Evolutionary conservation across 2,797 vertebrate genomes (phyloP).

Genomic region (Muraenolepis orangiensis): DNA sequence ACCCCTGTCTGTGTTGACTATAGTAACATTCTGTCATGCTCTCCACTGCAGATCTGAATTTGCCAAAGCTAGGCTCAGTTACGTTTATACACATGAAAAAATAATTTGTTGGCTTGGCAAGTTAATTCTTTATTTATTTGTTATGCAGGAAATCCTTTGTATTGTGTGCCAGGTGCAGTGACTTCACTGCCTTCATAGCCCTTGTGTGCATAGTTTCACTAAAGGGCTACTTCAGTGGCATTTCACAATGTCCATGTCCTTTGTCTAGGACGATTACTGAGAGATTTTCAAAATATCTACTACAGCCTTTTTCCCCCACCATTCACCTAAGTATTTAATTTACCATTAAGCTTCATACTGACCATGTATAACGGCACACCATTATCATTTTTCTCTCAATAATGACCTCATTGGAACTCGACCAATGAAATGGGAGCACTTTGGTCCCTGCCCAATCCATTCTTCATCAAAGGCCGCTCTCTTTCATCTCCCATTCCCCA

Average conservation of each 20-base stretch:
- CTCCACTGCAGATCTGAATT: slow-evolving; percentile 2
- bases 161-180: background rate
- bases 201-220: background rate
- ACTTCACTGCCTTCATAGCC: background rate
- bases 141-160: background rate
- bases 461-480: slow-evolving; percentile 28
- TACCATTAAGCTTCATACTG: background rate
- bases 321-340: slow-evolving; percentile 3
- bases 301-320: background rate
- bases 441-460: slow-evolving; percentile 25
- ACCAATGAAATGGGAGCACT: background rate
- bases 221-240: background rate
- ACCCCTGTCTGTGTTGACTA: slow-evolving; percentile 12
- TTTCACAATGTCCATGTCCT: background rate
- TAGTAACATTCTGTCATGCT: slow-evolving; percentile 7
- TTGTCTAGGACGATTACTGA: background rate
- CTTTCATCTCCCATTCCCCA: slow-evolving; percentile 31
- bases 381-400: slow-evolving; percentile 5
- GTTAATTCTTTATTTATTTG: background rate
- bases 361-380: slow-evolving; percentile 1
- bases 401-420: slow-evolving; percentile 5
- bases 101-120: slow-evolving; percentile 1
- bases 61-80: background rate
- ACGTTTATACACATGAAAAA: background rate
- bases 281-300: background rate